A percentile compares a stretch with the other conserved stretches of the same genome.
Conservation (phyloP, 2,888 invertebrate genomes). For the Eueremaeus valkanovi region DNA sequence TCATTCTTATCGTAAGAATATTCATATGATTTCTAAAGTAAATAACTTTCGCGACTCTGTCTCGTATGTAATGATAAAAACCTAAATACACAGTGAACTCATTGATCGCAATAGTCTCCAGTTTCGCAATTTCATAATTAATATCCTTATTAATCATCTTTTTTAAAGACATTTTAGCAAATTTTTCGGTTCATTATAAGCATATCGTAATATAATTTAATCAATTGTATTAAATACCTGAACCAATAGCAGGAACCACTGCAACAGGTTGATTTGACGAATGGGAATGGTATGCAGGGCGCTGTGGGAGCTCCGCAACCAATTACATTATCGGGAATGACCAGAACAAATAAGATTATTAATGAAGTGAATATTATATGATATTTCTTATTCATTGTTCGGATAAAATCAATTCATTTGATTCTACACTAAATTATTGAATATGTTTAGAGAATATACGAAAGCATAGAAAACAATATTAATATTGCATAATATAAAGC, state of each 20-base stretch:
- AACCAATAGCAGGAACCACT: constrained; percentile 31
- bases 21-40: too few relatives aligned
- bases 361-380: neutral
- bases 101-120: too few relatives aligned
- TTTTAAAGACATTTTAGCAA: too few relatives aligned
- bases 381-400: neutral
- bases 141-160: too few relatives aligned
- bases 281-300: constrained; percentile 22
- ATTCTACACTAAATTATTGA: too few relatives aligned
- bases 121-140: too few relatives aligned
- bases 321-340: neutral
- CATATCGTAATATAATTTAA: neutral
- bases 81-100: too few relatives aligned
- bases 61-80: too few relatives aligned
- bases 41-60: too few relatives aligned
- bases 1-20: too few relatives aligned
- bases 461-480: neutral
- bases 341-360: neutral
- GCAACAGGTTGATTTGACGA: constrained; percentile 16
- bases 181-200: neutral
- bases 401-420: neutral
- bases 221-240: neutral
- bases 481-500: too few relatives aligned
- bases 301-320: constrained; percentile 8
- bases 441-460: too few relatives aligned